Evolutionary conservation across 2,888 invertebrate species (phyloP).

Genomic region (Caenorhabditis sulstoni): DNA sequence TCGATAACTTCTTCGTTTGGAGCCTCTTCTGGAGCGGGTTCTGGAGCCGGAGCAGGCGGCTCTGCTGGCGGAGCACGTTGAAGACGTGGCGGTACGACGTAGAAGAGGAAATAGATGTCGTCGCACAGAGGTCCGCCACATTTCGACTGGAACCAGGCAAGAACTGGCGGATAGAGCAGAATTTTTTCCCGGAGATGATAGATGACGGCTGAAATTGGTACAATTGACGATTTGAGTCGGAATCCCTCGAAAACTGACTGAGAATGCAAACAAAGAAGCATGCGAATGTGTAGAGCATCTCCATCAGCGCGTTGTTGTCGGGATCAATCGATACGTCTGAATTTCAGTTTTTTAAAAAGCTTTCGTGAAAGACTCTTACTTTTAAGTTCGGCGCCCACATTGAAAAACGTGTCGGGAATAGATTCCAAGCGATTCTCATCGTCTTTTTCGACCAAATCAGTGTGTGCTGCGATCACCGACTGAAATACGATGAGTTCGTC

Average conservation of each 20-base stretch:
- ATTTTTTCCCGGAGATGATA: slow-evolving; percentile 49
- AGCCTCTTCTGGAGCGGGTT: slow-evolving; percentile 15
- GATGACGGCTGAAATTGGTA: slow-evolving; percentile 41
- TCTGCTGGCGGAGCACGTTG: slow-evolving; percentile 7
- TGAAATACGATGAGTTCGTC: not conserved
- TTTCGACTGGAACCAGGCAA: slow-evolving; percentile 40
- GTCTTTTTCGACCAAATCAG: slow-evolving; percentile 37
- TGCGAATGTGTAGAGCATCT: not conserved
- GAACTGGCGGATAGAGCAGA: slow-evolving; percentile 28
- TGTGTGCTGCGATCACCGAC: slow-evolving; percentile 27
- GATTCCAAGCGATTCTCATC: not conserved
- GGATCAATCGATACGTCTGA: slow-evolving; percentile 10
- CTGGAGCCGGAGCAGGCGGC: slow-evolving; percentile 16
- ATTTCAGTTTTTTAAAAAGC: too few relatives aligned
- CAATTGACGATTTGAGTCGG: not conserved
- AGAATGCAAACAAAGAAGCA: slow-evolving; percentile 24
- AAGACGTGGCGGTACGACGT: slow-evolving; percentile 40
- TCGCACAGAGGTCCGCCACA: slow-evolving; percentile 47
- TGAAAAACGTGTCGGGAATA: slow-evolving; percentile 19
- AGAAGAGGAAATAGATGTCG: slow-evolving; percentile 49
- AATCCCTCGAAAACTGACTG: slow-evolving; percentile 23
- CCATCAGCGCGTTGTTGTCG: slow-evolving; percentile 8
- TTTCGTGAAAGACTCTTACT: slow-evolving; percentile 5
- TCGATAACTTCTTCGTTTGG: slow-evolving; percentile 4
- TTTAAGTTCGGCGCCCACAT: slow-evolving; percentile 23